Percentiles rank a stretch among this genome's conserved stretches.
phyloP scores from a whole-genome alignment of 2,113 vertebrate species.

The Excalfactoria chinensis region DNA sequence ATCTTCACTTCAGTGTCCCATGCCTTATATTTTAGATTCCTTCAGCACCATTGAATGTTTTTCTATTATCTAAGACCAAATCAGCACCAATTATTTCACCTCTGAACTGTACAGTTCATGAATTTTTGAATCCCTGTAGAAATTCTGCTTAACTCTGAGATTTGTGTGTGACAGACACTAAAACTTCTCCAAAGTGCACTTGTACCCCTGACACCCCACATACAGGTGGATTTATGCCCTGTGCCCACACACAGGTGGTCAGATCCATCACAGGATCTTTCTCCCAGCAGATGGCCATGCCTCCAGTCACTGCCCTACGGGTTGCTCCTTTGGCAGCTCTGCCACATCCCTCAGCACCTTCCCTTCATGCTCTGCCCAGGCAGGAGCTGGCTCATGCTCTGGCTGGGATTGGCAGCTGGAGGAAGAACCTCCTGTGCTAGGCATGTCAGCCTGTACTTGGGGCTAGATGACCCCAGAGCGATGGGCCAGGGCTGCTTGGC shows the following conservation, averaged over 20 bases:
- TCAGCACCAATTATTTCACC: too few species aligned
- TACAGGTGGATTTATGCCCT: not conserved
- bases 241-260: rapidly evolving
- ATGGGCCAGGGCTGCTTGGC: not conserved
- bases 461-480: not conserved
- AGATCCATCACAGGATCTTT: not conserved
- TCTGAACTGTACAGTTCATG: too few species aligned
- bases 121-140: not conserved
- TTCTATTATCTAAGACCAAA: too few species aligned
- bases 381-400: not conserved
- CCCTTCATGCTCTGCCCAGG: not conserved
- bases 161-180: not conserved
- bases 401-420: not conserved
- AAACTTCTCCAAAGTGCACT: not conserved
- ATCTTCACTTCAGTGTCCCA: too few species aligned
- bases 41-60: too few species aligned
- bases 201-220: not conserved
- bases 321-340: not conserved
- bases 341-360: not conserved
- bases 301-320: rapidly evolving
- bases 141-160: not conserved
- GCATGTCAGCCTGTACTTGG: not conserved
- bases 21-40: too few species aligned
- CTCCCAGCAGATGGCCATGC: not conserved
- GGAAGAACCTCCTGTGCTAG: not conserved